Base-by-base conservation (phyloP, 2,113 vertebrate species). In the Passer montanus region DNA sequence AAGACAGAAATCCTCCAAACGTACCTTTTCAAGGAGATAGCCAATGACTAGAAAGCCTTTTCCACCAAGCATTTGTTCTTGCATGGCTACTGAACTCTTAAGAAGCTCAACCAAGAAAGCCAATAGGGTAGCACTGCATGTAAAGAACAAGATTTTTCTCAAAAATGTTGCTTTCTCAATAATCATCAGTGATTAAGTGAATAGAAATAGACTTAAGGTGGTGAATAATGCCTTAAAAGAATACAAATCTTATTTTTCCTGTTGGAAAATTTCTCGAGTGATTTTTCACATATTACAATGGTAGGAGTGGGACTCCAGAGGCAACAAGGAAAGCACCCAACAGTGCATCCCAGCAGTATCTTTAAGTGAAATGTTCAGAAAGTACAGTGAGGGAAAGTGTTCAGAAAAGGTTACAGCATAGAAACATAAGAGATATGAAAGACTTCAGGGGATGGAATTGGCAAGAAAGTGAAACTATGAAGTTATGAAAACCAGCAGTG, bases 81-180 rank as follows among this genome's bases (percentile, higher is more conserved):
- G 99, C 99, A 99, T 99, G 97, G 99, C 99, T 94, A 99, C 99
- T 24, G 99, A 99, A 97, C 99, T 99, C 98, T 99, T 99, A 86
- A 99, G 98, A 73, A 99, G 97, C 94, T 99, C 99, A 93, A 99
- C 98, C 94, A 99, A 98, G 97, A 99, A 99, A 82, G 98, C 98
- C 98, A 99, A 96, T 41, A 99, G 98, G 63, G 99, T 99, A 75
- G 99, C 99, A 95, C 99, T 99, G 98, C 76, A 97, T 86, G n/a
- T 92, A 97, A 97, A 98, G 82, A 94, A 97, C 31, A 98, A 76
- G 88, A 17, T 92, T 53, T 90, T 92, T 94, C 77, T 93, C 43
- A 90, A 8, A 92, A 86, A 64, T 17, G 2, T 68, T 89, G 20
- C 41, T 50, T 37, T 87, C 31, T 81, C 20, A 68, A 15, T 64